Base-by-base conservation (phyloP, 2,113 vertebrate species). In the Alligator mississippiensis region DNA sequence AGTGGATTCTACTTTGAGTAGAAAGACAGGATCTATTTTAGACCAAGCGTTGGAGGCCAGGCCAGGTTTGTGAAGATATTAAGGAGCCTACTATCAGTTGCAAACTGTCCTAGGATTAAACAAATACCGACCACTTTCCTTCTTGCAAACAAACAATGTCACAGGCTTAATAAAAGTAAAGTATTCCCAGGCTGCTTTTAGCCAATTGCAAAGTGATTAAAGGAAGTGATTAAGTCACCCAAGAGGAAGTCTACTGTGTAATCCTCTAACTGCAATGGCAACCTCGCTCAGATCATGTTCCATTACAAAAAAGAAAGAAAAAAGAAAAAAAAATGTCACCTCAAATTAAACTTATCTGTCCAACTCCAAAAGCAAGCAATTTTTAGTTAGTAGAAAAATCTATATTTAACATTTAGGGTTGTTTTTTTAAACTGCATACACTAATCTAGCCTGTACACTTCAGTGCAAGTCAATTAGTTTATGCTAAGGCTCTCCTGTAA, bases 151-250 rank as follows among this genome's bases (percentile, higher is more conserved):
- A 57, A 15, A 62, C 70, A 74, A 30, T 72, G 47, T 66, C 86
- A 62, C 5, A 57, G 76, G 70, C 92, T 83, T 91, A 82, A 64
- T 22, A 86, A 94, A 85, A 83, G 59, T 81, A 90, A 89, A 94
- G 78, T 60, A 90, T 25, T 75, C 27, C 76, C 57, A 34, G 38
- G 22, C 17, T 80, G 83, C 34, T 81, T 84, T 24, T 47, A 82
- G 77, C 58, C 78, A 84, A 72, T 34, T 1, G 38, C 12, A 24
- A 7, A 89, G 30, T 5, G 75, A 17, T 14, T 1, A 38, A 34
- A 12, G 24, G 13, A 47, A 47, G 47, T 47, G 47, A 47, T 47
- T 47, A 47, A 14, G 25, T 30, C 11, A 5, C 0, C 0, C 68
- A 16, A 86, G 58, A 57, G 22, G 61, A 84, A 38, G 57, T 4